Evolutionary conservation across 1,140 invertebrate genomes (phyloP).

Genomic region (Drosophila sp.): DNA sequence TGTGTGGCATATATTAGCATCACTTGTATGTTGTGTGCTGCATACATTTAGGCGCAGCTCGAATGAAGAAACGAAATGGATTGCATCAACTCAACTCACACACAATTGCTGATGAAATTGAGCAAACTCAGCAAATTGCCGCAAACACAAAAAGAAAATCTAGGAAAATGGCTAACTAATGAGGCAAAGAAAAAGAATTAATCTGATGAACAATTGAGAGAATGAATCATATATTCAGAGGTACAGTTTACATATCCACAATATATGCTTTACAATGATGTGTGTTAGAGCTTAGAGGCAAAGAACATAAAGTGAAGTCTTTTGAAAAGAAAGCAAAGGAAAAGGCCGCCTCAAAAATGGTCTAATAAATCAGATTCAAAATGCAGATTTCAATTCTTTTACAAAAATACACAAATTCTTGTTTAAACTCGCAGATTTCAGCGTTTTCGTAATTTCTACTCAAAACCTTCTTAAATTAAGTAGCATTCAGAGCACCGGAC

Average conservation of each 20-base stretch:
- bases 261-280: background rate
- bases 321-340: too few species aligned
- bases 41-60: constrained; percentile 59
- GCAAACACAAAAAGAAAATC: constrained; percentile 34
- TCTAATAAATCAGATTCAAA: too few species aligned
- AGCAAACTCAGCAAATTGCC: constrained; percentile 68
- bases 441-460: too few species aligned
- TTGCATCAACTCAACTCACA: constrained; percentile 27
- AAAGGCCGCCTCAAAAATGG: too few species aligned
- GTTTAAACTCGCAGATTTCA: too few species aligned
- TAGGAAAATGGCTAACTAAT: constrained; percentile 66
- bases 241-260: background rate
- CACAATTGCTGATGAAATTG: constrained; percentile 80
- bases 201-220: background rate
- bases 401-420: too few species aligned
- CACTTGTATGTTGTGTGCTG: constrained; percentile 48
- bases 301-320: too few species aligned
- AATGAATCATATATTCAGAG: background rate
- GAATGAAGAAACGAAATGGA: constrained; percentile 32
- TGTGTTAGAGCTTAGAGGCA: too few species aligned
- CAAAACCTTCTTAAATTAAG: too few species aligned
- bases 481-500: too few species aligned
- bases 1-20: constrained; percentile 67
- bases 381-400: too few species aligned
- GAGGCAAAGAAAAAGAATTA: constrained; percentile 32